Conservation (phyloP, 2,797 vertebrate genomes). For the Lagorchestes hirsutus region DNA sequence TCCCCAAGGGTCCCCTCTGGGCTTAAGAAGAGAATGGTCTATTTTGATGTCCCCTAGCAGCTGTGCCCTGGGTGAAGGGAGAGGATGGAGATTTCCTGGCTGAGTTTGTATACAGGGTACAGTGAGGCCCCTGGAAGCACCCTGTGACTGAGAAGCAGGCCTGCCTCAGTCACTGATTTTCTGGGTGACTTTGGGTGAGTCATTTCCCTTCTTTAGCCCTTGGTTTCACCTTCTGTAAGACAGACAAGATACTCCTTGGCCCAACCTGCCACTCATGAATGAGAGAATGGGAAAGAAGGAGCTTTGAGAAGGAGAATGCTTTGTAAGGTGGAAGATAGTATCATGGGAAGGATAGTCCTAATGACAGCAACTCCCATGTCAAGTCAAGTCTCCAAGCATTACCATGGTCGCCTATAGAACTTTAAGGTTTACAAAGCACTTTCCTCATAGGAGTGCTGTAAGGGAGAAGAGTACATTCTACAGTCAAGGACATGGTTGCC, state of each 20-base stretch:
- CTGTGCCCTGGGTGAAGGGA: neutral
- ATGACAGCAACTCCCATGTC: neutral
- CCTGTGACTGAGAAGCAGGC: neutral
- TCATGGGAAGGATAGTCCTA: neutral
- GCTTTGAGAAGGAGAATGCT: neutral
- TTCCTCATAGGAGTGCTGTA: neutral
- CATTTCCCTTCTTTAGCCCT: neutral
- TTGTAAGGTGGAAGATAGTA: neutral
- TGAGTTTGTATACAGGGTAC: neutral
- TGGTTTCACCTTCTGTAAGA: neutral
- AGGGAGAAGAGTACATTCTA: neutral
- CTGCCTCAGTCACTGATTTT: neutral
- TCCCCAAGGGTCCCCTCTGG: slow-evolving; percentile 4
- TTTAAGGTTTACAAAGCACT: neutral
- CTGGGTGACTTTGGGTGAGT: neutral
- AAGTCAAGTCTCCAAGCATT: neutral
- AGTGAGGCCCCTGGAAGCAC: neutral
- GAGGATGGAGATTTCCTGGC: slow-evolving; percentile 11
- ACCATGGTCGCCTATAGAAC: neutral
- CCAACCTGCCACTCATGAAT: neutral
- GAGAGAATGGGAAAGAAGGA: neutral
- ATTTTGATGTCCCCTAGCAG: slow-evolving; percentile 28
- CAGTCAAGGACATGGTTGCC: neutral
- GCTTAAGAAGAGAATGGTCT: slow-evolving; percentile 5
- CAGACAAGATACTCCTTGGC: neutral